Evolutionary conservation across 2,797 vertebrate species (phyloP).

Genomic region (Dallia pectoralis): DNA sequence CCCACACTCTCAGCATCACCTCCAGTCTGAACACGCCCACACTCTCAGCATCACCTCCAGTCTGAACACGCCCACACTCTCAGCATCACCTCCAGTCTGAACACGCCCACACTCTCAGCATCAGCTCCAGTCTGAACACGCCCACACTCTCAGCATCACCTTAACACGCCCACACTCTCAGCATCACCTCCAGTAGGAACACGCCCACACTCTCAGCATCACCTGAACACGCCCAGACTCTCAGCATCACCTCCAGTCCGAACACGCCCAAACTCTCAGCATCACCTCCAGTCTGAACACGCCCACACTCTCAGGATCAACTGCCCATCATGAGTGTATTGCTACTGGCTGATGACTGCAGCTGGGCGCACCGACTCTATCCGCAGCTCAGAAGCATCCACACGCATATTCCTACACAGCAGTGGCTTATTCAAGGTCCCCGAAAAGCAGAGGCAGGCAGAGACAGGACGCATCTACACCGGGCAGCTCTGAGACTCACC

Average conservation of each 20-base stretch:
- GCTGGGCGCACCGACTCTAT: conserved; percentile 20
- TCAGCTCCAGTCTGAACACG: too few relatives aligned
- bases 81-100: too few relatives aligned
- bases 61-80: too few relatives aligned
- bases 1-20: too few relatives aligned
- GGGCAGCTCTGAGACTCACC: conserved; percentile 28
- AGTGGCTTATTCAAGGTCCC: background rate
- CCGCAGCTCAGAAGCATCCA: conserved; percentile 25
- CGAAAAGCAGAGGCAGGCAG: conserved; percentile 4
- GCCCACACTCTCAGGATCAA: conserved; percentile 35
- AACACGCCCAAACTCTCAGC: conserved; percentile 37
- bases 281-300: conserved; percentile 36
- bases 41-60: too few relatives aligned
- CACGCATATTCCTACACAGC: conserved; percentile 1
- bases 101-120: too few relatives aligned
- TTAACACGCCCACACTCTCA: too few relatives aligned
- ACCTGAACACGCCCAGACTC: too few relatives aligned
- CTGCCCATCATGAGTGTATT: conserved; percentile 19
- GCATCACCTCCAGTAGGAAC: too few relatives aligned
- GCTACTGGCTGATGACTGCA: conserved; percentile 16
- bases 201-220: too few relatives aligned
- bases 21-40: too few relatives aligned
- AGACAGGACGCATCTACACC: conserved; percentile 1
- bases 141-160: too few relatives aligned
- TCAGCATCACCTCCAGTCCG: conserved; percentile 29